Evolutionary conservation across 2,113 vertebrate species (phyloP).

Genomic region (Callospermophilus lateralis): DNA sequence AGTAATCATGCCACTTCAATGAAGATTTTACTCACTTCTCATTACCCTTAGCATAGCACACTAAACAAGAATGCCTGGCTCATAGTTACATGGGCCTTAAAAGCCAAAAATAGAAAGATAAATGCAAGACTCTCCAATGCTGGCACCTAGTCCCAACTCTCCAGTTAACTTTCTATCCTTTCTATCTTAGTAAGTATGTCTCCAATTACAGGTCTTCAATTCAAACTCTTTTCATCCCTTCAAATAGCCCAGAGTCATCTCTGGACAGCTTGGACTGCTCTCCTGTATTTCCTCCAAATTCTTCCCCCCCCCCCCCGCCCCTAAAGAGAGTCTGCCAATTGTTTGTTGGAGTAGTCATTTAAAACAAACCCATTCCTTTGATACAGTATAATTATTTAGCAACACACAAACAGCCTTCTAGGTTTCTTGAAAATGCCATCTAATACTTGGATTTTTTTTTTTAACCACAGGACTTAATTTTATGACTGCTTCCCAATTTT

Average conservation of each 20-base stretch:
- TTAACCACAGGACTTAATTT: not conserved
- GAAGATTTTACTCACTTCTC: constrained; percentile 12
- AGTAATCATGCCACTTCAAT: not conserved
- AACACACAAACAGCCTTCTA: not conserved
- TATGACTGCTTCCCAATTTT: not conserved
- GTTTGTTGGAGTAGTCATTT: not conserved
- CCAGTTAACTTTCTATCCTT: too few relatives aligned
- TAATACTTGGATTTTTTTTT: not conserved
- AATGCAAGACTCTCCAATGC: not conserved
- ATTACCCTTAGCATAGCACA: not conserved
- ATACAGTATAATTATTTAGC: not conserved
- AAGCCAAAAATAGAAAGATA: not conserved
- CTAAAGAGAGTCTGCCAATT: not conserved
- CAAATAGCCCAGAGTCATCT: not conserved
- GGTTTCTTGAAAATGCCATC: not conserved
- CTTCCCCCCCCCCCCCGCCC: not conserved
- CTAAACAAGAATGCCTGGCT: not conserved
- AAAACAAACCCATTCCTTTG: constrained; percentile 37
- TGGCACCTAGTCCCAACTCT: not conserved
- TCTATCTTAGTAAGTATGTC: not conserved
- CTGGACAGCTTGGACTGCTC: not conserved
- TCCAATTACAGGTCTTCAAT: not conserved
- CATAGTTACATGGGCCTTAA: not conserved
- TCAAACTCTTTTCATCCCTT: not conserved
- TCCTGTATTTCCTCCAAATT: constrained; percentile 6